phyloP scores from a whole-genome alignment of 2,797 vertebrate species.

The Podargus strigoides region DNA sequence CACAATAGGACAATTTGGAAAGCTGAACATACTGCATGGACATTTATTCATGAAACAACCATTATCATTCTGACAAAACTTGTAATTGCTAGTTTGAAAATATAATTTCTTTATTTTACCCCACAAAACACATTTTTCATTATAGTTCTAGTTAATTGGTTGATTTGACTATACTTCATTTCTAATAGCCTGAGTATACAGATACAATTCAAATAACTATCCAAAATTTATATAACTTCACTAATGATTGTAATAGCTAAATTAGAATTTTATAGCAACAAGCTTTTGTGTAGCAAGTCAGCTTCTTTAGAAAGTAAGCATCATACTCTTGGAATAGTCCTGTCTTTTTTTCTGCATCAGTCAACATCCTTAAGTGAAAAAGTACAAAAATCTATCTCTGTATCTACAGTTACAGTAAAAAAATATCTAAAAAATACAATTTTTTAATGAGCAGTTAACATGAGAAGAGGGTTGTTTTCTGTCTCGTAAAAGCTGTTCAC shows the following conservation, averaged over 20 bases:
- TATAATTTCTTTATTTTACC: background rate
- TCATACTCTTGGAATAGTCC: background rate
- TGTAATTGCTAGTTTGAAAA: background rate
- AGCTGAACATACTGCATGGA: background rate
- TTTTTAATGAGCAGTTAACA: background rate
- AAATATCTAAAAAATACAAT: background rate
- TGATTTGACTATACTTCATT: background rate
- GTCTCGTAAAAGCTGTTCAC: background rate
- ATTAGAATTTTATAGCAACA: background rate
- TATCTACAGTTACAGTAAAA: background rate
- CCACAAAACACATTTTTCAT: rapidly evolving
- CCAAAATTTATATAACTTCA: background rate
- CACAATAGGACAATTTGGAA: background rate
- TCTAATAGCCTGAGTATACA: background rate
- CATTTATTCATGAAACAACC: background rate
- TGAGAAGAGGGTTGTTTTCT: background rate
- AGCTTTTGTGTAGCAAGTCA: background rate
- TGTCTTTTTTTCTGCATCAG: background rate
- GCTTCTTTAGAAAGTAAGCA: background rate
- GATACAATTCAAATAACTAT: background rate
- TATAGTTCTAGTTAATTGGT: background rate
- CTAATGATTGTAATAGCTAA: background rate
- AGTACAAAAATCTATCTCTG: background rate
- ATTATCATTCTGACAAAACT: background rate
- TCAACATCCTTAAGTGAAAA: background rate